phyloP scores from a whole-genome alignment of 2,797 vertebrate species.

The Typhlichthys eigenmanni region DNA sequence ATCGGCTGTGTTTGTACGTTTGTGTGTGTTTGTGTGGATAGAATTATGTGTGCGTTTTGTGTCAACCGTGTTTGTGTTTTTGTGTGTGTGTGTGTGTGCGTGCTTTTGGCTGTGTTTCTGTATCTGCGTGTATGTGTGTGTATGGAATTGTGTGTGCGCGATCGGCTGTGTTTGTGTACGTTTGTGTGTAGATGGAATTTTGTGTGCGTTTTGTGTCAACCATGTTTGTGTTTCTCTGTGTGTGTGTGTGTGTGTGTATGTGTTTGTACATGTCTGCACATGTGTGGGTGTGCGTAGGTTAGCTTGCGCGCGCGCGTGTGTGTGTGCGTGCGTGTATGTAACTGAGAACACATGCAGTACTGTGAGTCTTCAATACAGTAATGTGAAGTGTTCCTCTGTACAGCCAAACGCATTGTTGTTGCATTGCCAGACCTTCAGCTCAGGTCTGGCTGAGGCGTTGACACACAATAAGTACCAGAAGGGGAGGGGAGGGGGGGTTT shows the following conservation, averaged over 20 bases:
- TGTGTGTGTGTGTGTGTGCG: neutral
- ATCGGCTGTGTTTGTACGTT: slow-evolving; percentile 5
- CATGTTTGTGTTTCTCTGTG: neutral
- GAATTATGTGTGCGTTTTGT: no score
- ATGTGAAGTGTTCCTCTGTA: no score
- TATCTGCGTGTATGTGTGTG: slow-evolving; percentile 11
- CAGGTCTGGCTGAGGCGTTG: no score
- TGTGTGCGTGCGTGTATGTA: neutral
- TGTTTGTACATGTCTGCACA: no score
- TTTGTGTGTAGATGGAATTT: neutral
- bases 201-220: no score
- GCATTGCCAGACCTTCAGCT: no score
- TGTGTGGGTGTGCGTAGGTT: slow-evolving; percentile 3
- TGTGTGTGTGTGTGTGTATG: neutral
- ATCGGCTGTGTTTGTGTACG: slow-evolving; percentile 4
- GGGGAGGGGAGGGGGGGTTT: slow-evolving; percentile 6
- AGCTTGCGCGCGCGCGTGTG: no score
- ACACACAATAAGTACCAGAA: no score
- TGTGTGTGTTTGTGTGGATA: neutral
- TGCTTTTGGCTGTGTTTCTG: slow-evolving; percentile 5
- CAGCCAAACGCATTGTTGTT: no score
- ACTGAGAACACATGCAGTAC: neutral
- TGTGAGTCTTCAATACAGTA: neutral
- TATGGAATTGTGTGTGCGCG: slow-evolving; percentile 6
- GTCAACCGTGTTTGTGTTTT: no score